Evolutionary conservation across 2,888 invertebrate species (phyloP), one percentile per base, ranked within the genome.

Genomic region (Pteria penguin): DNA sequence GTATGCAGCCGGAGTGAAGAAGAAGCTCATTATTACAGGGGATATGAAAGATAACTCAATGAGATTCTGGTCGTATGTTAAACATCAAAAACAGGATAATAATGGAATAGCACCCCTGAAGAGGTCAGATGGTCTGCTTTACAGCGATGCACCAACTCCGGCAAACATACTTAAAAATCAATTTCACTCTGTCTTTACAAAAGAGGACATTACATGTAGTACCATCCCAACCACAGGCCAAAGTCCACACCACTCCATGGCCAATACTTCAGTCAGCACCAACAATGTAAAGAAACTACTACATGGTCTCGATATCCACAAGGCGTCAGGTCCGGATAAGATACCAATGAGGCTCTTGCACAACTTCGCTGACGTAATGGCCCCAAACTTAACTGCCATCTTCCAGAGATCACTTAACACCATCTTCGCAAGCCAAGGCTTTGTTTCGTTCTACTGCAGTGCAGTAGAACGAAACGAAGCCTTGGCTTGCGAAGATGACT

Each of bases 41-140:
- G 60, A 60, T 26, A 60, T 60, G 60, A 60, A 22, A 60, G 24
- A 60, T 27, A 60, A 60, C 60, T 60, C n/a, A 2, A 60, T 4
- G 60, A 60, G 60, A 22, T 60, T 60, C 26, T 22, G 60, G n/a
- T 26, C 60, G 4, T 60, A 22, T 24, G 60, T 24, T 27, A 60
- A 18, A 26, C n/a, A 60, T 24, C 60, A 27, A 18, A 60, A 60
- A 60, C 60, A 60, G 27, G 60, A 24, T 18, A 26, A 22, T 18
- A 60, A 26, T 60, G 60, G 60, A 60, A 26, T 60, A 60, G 60
- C 60, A 22, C 60, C 2, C 3, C 27, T 60, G 14, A 60, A 60
- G 60, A 60, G 36, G 11, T 11, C 36, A 14, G 63, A 33, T 33
- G 33, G 36, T 22, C 63, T n/a, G n/a, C 24, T 63, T 1, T 11